Base-by-base conservation (phyloP, 2,888 invertebrate species). In the Dynastes maya region DNA sequence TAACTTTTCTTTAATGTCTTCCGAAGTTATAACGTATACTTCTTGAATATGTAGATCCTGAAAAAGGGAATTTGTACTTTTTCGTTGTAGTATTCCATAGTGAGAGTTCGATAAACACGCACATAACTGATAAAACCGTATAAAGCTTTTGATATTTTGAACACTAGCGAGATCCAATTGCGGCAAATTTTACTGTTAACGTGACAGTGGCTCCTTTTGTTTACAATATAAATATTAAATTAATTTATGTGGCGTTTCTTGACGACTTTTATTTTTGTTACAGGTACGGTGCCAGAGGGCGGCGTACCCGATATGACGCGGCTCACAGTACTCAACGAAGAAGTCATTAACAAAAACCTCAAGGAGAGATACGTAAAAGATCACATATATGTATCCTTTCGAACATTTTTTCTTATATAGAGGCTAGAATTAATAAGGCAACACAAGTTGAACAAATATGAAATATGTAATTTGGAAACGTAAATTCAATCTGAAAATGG, bases 221-320 rank as follows among this genome's bases (percentile, higher is more conserved):
- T 9, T 9, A 29, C 9, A 63, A 8, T 13, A 29, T 9, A 29
- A 27, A 32, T 63, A 27, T 9, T 11, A 22, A 63, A 27, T 9
- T 11, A 22, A 63, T 27, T 63, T 29, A 13, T 1, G 27, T 27
- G 29, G 29, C 32, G 32, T 29, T 63, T 27, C 1, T 32, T 8
- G 9, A 63, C 9, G 13, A 29, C 32, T 67, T 51, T 40, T 16
- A 22, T 63, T 32, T 77, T 71, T 77, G 65, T 79, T 79, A 11
- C 75, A 80, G 80, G 65, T 65, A 78, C 80, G 58, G 80, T 90
- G 86, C 91, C 91, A 79, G 93, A 94, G 86, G 92, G 93, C 88
- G 97, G 97, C 82, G 95, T 96, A 86, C 94, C 95, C 86, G 97
- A 97, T 90, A 96, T 97, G 97, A 97, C 96, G 80, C 91, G 95